A percentile compares a stretch with the other conserved stretches of the same genome.
Evolutionary conservation across 2,888 invertebrate species (phyloP).

Genomic region (Pherbina coryleti): DNA sequence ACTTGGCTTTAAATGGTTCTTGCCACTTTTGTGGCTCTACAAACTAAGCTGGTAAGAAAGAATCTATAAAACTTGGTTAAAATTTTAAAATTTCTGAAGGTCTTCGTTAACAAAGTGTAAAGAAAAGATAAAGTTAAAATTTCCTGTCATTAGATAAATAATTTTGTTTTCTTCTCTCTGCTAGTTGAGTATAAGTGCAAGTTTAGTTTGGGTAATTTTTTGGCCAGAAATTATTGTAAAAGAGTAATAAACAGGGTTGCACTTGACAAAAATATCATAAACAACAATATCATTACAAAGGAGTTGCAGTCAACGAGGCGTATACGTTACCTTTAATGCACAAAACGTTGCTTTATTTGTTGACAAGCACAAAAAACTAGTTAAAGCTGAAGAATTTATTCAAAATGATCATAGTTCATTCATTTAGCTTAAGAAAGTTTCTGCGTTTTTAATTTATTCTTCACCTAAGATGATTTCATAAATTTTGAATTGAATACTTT

Average conservation of each 20-base stretch:
- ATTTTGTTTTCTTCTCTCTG: not conserved
- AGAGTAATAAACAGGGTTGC: not conserved
- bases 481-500: too few relatives aligned
- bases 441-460: too few relatives aligned
- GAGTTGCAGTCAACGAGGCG: not conserved
- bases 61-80: not conserved
- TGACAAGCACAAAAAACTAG: too few relatives aligned
- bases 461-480: too few relatives aligned
- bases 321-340: too few relatives aligned
- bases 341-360: too few relatives aligned
- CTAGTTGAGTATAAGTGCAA: not conserved
- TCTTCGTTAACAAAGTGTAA: conserved; percentile 58
- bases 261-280: not conserved
- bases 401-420: too few relatives aligned
- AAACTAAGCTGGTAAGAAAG: not conserved
- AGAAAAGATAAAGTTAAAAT: conserved; percentile 1
- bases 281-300: not conserved
- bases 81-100: conserved; percentile 45
- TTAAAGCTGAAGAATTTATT: too few relatives aligned
- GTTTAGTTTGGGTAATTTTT: not conserved
- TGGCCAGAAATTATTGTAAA: not conserved
- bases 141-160: not conserved
- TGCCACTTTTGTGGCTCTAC: too few relatives aligned
- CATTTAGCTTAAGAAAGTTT: too few relatives aligned
- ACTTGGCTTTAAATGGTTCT: too few relatives aligned